Evolutionary conservation across 64 coral and sea anemone genomes (phyloP), one percentile per base, ranked within the genome.

Genomic region (Montipora efflorescens): DNA sequence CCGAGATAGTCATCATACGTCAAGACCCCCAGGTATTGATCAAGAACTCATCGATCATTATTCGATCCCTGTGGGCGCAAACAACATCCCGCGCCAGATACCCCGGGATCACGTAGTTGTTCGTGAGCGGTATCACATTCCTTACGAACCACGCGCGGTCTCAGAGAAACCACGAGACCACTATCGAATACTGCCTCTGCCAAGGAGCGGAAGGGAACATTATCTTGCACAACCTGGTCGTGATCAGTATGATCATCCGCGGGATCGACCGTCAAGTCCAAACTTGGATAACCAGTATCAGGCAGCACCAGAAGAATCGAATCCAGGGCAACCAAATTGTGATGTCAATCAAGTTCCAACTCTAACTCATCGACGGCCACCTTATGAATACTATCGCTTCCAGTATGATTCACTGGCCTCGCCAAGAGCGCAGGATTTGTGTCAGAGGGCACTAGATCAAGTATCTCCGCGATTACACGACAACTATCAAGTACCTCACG

Each of bases 81-180:
- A 66, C 45, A 86, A 13, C 82, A 86, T 86, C 18, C 82, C 82
- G 2, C 64, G 82, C 15, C 43, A 86, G 43, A 86, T 86, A 7
- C 82, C 82, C 4, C 66, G 82, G 46, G 82, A 86, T 86, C 82
- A 86, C 20, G 82, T 86, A 7, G 82, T 86, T n/a, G 82, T 86
- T 7, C 62, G 82, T 13, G 82, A 86, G 46, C 62, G 66, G 82
- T 86, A 86, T 86, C 82, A 86, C 15, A 86, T 86, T 86, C 82
- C 82, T 14, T 86, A 86, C 43, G 82, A 86, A 18, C 82, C 82
- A 48, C 82, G 82, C 7, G 82, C 82, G 6, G 7, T 86, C 8
- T 86, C 82, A 45, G 82, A 86, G 66, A 86, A 86, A 51, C 82
- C 82, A 2, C 82, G 82, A 9, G 82, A 86, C 66, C 82, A 86